Conservation (phyloP, 2,797 vertebrate species). For the Eulemur rubriventer region DNA sequence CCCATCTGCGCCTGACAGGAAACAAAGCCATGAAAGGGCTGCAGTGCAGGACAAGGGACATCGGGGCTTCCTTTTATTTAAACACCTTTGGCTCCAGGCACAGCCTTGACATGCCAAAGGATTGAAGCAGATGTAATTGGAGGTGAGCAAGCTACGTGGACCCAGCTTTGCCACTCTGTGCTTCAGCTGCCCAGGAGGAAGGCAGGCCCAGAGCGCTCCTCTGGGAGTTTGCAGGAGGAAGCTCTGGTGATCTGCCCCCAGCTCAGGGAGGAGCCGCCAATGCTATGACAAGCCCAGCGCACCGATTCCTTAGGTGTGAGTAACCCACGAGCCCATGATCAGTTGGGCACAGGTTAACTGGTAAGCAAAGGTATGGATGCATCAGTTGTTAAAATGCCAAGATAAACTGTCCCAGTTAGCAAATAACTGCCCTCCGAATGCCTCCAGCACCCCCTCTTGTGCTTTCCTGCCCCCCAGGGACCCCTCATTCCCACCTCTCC, state of each 20-base stretch:
- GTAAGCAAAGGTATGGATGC: neutral
- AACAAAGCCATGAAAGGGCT: neutral
- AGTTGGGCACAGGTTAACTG: neutral
- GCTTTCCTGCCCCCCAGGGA: neutral
- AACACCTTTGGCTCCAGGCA: slow-evolving; percentile 47
- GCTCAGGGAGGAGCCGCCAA: neutral
- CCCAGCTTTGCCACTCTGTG: neutral
- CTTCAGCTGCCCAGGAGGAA: neutral
- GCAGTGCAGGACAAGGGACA: neutral
- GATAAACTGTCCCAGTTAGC: neutral
- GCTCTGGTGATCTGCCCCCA: neutral
- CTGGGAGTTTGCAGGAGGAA: neutral
- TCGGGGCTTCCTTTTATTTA: neutral
- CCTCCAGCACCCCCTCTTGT: neutral
- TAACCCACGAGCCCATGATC: neutral
- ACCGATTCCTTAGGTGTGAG: neutral
- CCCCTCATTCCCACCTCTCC: neutral
- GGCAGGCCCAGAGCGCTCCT: neutral
- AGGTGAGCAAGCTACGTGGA: slow-evolving; percentile 19
- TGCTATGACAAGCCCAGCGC: neutral
- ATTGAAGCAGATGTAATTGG: slow-evolving; percentile 43
- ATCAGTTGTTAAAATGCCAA: neutral
- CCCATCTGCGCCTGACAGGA: neutral
- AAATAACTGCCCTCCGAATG: neutral
- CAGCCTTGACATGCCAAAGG: neutral